phyloP scores from a whole-genome alignment of 2,113 vertebrate species.

The Nothoprocta perdicaria region DNA sequence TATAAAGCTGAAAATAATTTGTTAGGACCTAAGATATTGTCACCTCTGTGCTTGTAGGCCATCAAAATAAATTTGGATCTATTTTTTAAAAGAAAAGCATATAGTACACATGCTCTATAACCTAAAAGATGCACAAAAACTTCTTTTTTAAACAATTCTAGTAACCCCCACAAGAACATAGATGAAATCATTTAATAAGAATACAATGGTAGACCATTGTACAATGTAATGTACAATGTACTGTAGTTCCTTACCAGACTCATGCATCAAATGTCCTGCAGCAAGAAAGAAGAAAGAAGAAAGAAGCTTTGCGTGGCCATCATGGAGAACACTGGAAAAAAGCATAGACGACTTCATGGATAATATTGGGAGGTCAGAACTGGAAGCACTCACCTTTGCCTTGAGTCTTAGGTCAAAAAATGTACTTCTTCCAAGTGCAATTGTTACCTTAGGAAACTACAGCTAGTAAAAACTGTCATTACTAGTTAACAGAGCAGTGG shows the following conservation, averaged over 20 bases:
- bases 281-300: neutral
- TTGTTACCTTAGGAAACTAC: neutral
- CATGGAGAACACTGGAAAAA: neutral
- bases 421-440: neutral
- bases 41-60: neutral
- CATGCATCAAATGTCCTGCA: accelerated
- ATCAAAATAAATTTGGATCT: neutral
- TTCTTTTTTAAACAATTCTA: neutral
- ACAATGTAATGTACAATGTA: neutral
- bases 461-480: neutral
- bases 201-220: neutral
- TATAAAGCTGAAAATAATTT: neutral
- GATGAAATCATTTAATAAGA: neutral
- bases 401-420: neutral
- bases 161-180: neutral
- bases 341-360: neutral
- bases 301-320: neutral
- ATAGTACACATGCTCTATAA: neutral
- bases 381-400: neutral
- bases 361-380: neutral
- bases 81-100: neutral
- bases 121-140: neutral
- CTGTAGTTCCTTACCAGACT: accelerated
- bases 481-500: no score
- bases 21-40: neutral